Evolutionary conservation across 1,140 invertebrate genomes (phyloP), one percentile per base, ranked within the genome.

Genomic region (Trichonephila inaurata): DNA sequence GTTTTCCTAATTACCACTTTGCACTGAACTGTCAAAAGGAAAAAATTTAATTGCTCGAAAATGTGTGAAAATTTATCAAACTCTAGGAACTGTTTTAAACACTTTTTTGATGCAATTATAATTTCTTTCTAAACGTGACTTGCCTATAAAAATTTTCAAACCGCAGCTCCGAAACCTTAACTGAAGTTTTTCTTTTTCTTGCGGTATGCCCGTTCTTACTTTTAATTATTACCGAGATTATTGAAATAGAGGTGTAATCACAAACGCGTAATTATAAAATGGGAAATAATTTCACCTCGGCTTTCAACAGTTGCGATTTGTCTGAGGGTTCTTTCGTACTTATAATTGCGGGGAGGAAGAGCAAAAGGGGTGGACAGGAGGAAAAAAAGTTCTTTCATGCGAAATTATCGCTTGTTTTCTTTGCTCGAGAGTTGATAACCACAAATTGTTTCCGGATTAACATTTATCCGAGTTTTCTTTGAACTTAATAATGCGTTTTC

Each of bases 51-150:
- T 77, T 77, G 28, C 72, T 77, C 12, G 51, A 77, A 77, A 77
- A 33, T 33, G 24, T 28, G 72, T 10, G 72, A 77, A 77, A 33
- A 77, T 77, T 33, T 28, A 33, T 40, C 72, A 61, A 85, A 16
- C 21, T 18, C 5, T 18, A n/a, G 66, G 66, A 69, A n/a, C 24
- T 61, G 64, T 88, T 88, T 77, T 58, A 89, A 91, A 91, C 69
- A 91, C 58, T 91, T 91, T 72, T 91, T 91, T 91, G 4, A 10
- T 12, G 44, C 28, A 91, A 81, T 61, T 81, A 82, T 82, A 61
- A 91, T 91, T 91, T 82, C 89, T 91, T 91, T 19, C 16, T 24
- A 62, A 21, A 91, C 77, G 77, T 91, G 89, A 91, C 89, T 91
- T 91, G 89, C 12, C n/a, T 82, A 81, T 81, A 44, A 51, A 82